A percentile compares a stretch with the other conserved stretches of the same genome.
Evolutionary conservation across 2,888 invertebrate genomes (phyloP).

Genomic region (Cephus nigrinus): DNA sequence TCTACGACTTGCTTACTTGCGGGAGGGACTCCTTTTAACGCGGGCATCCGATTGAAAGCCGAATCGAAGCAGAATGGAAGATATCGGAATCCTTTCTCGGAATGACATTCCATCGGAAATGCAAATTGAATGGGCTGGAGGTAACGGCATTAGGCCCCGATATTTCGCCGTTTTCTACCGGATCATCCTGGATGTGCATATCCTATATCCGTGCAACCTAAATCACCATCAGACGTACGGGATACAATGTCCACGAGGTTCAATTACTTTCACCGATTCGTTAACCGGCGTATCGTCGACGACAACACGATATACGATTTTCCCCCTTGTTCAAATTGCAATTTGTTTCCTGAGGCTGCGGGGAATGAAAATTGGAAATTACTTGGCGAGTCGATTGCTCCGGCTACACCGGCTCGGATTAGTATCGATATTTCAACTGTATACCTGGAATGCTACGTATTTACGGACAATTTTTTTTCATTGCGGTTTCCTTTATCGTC

Average conservation of each 20-base stretch:
- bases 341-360: not conserved
- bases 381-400: not conserved
- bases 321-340: not conserved
- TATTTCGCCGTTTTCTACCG: not conserved
- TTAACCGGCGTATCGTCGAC: not conserved
- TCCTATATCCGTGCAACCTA: slow-evolving; percentile 4
- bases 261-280: not conserved
- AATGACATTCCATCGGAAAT: slow-evolving; percentile 37
- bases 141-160: not conserved
- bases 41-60: slow-evolving; percentile 39
- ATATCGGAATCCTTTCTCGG: slow-evolving; percentile 17
- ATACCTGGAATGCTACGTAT: not conserved
- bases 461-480: not conserved
- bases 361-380: not conserved
- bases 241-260: not conserved
- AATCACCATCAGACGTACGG: slow-evolving; percentile 6
- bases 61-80: slow-evolving; percentile 43
- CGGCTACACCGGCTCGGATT: not conserved
- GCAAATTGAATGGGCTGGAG: slow-evolving; percentile 36
- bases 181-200: not conserved
- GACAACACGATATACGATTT: not conserved
- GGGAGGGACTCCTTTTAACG: slow-evolving; percentile 40
- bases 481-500: not conserved
- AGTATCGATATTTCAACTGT: not conserved
- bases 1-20: slow-evolving; percentile 48